Conservation (phyloP, 2,888 invertebrate species). For the Zele albiditarsus region DNA sequence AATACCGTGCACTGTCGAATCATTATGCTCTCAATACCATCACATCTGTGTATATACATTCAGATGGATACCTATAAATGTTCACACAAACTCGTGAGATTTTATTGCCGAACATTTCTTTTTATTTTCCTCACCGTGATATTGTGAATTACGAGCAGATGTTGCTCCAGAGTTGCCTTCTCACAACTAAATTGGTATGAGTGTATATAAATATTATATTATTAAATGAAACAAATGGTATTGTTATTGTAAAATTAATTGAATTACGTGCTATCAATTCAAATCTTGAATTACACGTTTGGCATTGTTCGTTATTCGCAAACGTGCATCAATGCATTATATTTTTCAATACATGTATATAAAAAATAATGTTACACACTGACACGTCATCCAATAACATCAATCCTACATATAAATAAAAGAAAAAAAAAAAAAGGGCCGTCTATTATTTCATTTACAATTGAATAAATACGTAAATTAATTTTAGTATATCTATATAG, state of each 20-base stretch:
- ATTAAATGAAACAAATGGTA: background rate
- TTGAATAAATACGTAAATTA: background rate
- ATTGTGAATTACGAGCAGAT: slow-evolving; percentile 1
- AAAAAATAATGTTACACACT: background rate
- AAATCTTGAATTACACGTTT: slow-evolving; percentile 12
- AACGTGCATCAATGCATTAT: background rate
- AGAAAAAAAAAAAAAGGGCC: background rate
- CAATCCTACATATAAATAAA: background rate
- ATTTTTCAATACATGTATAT: background rate
- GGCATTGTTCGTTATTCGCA: slow-evolving; percentile 5
- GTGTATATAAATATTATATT: background rate
- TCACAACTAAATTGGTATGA: background rate
- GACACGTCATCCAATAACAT: background rate
- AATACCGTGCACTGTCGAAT: background rate
- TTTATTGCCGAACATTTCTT: background rate
- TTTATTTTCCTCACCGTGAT: slow-evolving; percentile 1
- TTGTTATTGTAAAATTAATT: background rate
- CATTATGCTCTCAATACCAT: background rate
- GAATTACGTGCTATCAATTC: slow-evolving; percentile 28
- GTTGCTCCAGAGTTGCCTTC: background rate
- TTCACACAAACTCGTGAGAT: background rate
- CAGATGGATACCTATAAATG: background rate
- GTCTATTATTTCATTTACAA: slow-evolving; percentile 24
- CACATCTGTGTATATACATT: background rate
- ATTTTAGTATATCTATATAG: background rate